Conservation (phyloP, 2,797 vertebrate genomes). For the Sebastes iracundus region DNA sequence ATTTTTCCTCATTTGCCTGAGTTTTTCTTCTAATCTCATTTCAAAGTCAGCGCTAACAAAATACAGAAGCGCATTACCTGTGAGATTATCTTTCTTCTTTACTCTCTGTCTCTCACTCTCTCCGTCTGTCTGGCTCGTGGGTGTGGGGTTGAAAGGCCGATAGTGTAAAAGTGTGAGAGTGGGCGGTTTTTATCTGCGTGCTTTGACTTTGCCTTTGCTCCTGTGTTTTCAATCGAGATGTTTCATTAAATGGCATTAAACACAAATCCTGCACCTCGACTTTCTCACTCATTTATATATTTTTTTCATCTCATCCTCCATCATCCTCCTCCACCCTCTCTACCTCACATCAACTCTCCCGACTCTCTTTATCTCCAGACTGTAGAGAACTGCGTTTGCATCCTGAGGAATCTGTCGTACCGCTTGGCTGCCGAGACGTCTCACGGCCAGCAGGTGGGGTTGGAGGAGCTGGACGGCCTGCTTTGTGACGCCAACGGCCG, state of each 20-base stretch:
- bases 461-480: conserved; percentile 95
- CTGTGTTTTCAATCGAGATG: conserved; percentile 36
- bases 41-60: conserved; percentile 76
- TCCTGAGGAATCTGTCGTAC: conserved; percentile 99
- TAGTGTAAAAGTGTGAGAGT: conserved; percentile 41
- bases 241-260: conserved; percentile 58
- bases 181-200: conserved; percentile 51
- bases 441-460: conserved; percentile 97
- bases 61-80: conserved; percentile 55
- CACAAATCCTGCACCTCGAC: conserved; percentile 1
- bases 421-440: conserved; percentile 97
- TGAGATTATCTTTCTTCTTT: conserved; percentile 42
- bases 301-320: conserved; percentile 2
- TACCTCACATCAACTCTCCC: conserved; percentile 3
- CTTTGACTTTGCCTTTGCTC: conserved; percentile 43
- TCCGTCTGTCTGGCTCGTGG: conserved; percentile 45
- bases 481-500: conserved; percentile 94
- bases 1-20: conserved; percentile 78
- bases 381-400: conserved; percentile 99
- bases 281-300: conserved; percentile 15
- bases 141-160: conserved; percentile 33
- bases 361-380: conserved; percentile 82
- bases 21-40: conserved; percentile 77
- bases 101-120: conserved; percentile 15
- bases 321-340: not conserved